A percentile compares a stretch with the other conserved stretches of the same genome.
phyloP scores from a whole-genome alignment of 2,797 vertebrate species.

The Champsocephalus esox region DNA sequence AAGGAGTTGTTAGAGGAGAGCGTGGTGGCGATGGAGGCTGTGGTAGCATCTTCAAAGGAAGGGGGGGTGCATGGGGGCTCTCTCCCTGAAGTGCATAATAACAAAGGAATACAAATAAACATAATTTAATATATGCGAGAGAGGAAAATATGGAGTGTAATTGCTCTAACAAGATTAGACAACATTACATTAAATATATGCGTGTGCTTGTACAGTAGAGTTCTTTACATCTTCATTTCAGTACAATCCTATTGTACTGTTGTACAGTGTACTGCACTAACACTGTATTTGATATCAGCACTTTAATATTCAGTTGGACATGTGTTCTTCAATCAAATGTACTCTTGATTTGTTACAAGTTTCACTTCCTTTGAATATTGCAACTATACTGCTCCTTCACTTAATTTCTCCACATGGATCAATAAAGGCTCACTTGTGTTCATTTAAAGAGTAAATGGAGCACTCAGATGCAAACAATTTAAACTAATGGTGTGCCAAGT shows the following conservation, averaged over 20 bases:
- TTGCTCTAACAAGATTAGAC: neutral
- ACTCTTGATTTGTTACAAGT: neutral
- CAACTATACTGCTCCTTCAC: neutral
- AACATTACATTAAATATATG: neutral
- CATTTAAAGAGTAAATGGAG: slow-evolving; percentile 33
- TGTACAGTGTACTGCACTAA: neutral
- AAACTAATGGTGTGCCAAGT: slow-evolving; percentile 22
- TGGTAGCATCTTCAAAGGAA: slow-evolving; percentile 97
- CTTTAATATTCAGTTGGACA: neutral
- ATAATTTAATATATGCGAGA: neutral
- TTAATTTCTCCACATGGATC: slow-evolving; percentile 27
- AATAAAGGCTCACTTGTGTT: slow-evolving; percentile 38
- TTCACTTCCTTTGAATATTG: slow-evolving; percentile 5
- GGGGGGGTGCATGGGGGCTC: slow-evolving; percentile 92
- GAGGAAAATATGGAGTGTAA: neutral
- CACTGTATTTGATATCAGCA: neutral
- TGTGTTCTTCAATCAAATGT: too few relatives aligned
- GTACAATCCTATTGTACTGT: neutral
- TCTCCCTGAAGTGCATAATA: slow-evolving; percentile 78
- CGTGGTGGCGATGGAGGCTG: slow-evolving; percentile 94
- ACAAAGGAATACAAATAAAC: slow-evolving; percentile 1
- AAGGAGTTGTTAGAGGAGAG: slow-evolving; percentile 94
- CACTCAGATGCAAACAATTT: slow-evolving; percentile 19
- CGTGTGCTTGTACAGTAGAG: neutral
- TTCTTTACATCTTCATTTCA: neutral